Base-by-base conservation (phyloP, 2,113 vertebrate genomes). In the Cryptoleucopteryx plumbea region DNA sequence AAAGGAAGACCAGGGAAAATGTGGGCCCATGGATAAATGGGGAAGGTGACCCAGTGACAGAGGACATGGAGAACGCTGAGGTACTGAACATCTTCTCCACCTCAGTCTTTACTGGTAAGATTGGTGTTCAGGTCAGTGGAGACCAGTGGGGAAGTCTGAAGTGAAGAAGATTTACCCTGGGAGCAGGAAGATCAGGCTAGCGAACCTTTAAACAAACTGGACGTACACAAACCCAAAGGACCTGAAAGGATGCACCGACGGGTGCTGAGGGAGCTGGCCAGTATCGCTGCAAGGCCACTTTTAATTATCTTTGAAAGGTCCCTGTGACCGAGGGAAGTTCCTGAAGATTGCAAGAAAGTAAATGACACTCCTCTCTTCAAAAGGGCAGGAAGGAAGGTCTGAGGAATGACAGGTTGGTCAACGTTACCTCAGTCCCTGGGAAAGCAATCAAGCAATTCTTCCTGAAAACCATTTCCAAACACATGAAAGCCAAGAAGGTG, bases 191-290 rank as follows among this genome's bases (percentile, higher is more conserved):
- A 43, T 79, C 38, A 82, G 32, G 27, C 13, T 40, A 53, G 19
- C 20, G 19, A 81, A 71, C 21, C 18, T 45, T 66, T 62, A 43
- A 84, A 79, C 12, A 62, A 90, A 48, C 10, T 23, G 14, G 36
- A 82, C 10, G 10, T 47, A 80, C 32, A 47, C 16, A 88, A 63
- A 85, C 32, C 17, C 16, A 52, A 4, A 56, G 29, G 43, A 78
- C 38, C 13, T n/a, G 40, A 67, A 3, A 67, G 38, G 32, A 67
- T 6, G n/a, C 12, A 75, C 22, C 0, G 0, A 32, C 1, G 1
- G 31, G 31, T 70, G 36, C 34, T 78, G 36, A 89, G 13, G 14
- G 43, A 84, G n/a, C 29, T 73, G 32, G 38, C 20, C 53, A 59
- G 17, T 15, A 21, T 38, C 58, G 52, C 26, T 66, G 31, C 17